Evolutionary conservation across 2,113 vertebrate genomes (phyloP).

Genomic region (Nothobranchius kuhntae): DNA sequence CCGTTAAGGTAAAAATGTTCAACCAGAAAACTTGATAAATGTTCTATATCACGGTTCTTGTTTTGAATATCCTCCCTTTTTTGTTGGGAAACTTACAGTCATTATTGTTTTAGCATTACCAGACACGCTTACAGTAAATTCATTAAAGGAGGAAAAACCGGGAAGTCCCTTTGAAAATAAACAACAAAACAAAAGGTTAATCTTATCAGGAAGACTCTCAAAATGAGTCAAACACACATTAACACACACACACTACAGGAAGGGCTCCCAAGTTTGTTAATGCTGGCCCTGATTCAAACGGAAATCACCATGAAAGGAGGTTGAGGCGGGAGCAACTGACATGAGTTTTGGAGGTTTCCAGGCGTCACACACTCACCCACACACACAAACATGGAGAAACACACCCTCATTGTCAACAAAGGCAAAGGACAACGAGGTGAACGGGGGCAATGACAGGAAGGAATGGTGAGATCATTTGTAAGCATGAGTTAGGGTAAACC

Average conservation of each 20-base stretch:
- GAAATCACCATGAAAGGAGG: slow-evolving; percentile 48
- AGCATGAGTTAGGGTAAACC: not conserved
- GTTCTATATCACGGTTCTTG: not conserved
- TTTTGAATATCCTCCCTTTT: not conserved
- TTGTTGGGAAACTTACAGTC: not conserved
- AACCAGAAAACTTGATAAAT: not conserved
- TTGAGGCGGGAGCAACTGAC: not conserved
- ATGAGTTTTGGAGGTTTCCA: not conserved
- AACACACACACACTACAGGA: not conserved
- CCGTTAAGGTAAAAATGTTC: not conserved
- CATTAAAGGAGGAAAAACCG: rapidly evolving
- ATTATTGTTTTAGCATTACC: not conserved
- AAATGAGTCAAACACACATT: not conserved
- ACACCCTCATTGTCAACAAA: not conserved
- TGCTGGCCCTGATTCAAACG: slow-evolving; percentile 12
- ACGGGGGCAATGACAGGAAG: not conserved
- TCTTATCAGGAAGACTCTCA: not conserved
- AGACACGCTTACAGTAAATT: slow-evolving; percentile 29
- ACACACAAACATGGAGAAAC: not conserved
- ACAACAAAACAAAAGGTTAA: not conserved
- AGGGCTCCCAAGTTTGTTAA: not conserved
- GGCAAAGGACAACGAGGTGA: not conserved
- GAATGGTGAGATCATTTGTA: not conserved
- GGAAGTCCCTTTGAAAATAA: slow-evolving; percentile 1
- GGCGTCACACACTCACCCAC: slow-evolving; percentile 2